Base-by-base conservation (phyloP, 1,140 invertebrate species). In the Drepana arcuata region DNA sequence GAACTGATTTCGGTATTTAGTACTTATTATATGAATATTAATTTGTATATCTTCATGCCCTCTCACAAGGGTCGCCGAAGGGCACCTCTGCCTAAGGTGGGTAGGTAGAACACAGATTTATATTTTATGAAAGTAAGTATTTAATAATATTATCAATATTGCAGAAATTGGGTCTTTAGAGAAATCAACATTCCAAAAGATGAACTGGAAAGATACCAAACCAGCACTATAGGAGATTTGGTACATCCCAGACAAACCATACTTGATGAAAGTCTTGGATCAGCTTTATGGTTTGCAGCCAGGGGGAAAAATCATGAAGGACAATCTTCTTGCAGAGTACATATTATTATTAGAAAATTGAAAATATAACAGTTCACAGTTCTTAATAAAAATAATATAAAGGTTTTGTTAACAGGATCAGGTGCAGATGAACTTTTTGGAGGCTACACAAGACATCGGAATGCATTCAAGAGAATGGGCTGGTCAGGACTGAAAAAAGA, bases 391-490 rank as follows among this genome's bases (percentile, higher is more conserved):
- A n/a, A n/a, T n/a, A n/a, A n/a, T n/a, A n/a, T n/a, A n/a, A n/a
- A 93, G 91, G 87, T 97, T n/a, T 73, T 97, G 32, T 74, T 98
- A 28, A 80, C 94, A 58, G 97, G 97, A 14, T 95, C 95, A 86
- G 97, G 97, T 9, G 96, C 97, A 11, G 98, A 99, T 88, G 98
- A 99, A 86, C 87, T 98, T 57, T 92, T 99, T 62, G 96, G 93
- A 31, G 97, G 97, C 1, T 99, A 99, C 63, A 91, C 89, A 28
- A 88, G 95, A 48, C 95, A 98, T 63, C 86, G 94, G 48, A 91
- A 88, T 42, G 88, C 87, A 25, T 91, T 90, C 35, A 89, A 87
- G 53, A 84, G 85, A 9, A 68, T 80, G 16, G 90, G 90, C 1
- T 95, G 91, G 90, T 7, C 47, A 28, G 88, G 85, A 7, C 68